These are phyloP conservation scores for Halichondria panicea DNA, from an alignment of 37 sponge, comb jelly and placozoan species.

Conservation along the genomic window DNA sequence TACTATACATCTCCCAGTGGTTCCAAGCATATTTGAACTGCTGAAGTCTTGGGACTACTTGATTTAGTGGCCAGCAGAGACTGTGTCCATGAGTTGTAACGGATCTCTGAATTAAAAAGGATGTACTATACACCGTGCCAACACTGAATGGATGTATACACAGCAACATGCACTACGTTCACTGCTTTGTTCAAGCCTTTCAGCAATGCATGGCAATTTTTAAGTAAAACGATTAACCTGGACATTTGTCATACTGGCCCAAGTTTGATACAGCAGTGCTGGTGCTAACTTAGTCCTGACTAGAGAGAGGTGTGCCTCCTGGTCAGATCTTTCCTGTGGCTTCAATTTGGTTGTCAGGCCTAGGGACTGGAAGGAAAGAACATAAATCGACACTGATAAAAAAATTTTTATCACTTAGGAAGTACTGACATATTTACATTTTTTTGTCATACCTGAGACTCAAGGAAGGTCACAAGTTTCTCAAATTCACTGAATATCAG, in stretches of 20 bases:
- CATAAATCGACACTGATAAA: neutral
- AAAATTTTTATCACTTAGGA: neutral
- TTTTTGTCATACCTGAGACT: neutral
- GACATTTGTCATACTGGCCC: neutral
- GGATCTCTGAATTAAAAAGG: neutral
- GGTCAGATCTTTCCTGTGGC: neutral
- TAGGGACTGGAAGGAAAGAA: neutral
- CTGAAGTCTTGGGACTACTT: neutral
- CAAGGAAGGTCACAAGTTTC: neutral
- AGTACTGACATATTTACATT: neutral
- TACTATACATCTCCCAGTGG: neutral
- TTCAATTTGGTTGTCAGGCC: neutral
- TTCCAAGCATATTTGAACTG: neutral
- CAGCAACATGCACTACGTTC: neutral
- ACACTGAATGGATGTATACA: neutral
- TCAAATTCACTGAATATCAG: constrained; percentile 1
- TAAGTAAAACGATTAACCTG: neutral
- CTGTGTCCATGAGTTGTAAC: neutral
- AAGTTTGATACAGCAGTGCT: neutral
- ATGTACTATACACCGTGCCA: too few relatives aligned
- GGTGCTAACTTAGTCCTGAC: constrained; percentile 4
- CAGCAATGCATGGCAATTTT: neutral
- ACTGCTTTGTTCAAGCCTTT: neutral
- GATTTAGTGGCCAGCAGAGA: neutral
- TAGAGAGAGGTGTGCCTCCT: constrained; percentile 10